Percentiles rank a stretch among this genome's conserved stretches.
Evolutionary conservation across 2,113 vertebrate species (phyloP).

Genomic region (Rhynchopsitta pachyrhyncha): DNA sequence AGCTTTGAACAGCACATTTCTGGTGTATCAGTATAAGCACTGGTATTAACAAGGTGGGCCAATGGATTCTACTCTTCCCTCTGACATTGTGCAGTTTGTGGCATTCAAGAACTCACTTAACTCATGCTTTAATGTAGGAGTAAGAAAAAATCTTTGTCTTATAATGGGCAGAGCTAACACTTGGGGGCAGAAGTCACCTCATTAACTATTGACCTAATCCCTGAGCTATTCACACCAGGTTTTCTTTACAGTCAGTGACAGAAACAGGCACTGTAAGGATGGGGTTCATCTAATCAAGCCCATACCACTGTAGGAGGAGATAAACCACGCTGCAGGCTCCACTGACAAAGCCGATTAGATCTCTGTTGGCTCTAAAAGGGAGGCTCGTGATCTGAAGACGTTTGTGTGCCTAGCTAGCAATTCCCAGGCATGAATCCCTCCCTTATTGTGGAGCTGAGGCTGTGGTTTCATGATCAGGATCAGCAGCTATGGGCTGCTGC

Average conservation of each 20-base stretch:
- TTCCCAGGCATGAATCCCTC: conserved; percentile 17
- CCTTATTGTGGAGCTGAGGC: not conserved
- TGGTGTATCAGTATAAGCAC: not conserved
- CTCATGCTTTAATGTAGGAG: not conserved
- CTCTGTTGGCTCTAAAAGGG: not conserved
- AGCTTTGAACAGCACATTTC: not conserved
- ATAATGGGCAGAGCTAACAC: not conserved
- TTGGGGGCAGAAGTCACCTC: not conserved
- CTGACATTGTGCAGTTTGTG: not conserved
- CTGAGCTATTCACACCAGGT: not conserved
- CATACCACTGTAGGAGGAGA: not conserved
- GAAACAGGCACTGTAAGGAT: not conserved
- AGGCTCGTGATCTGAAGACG: conserved; percentile 8
- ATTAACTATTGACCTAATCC: not conserved
- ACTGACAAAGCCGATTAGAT: conserved; percentile 40
- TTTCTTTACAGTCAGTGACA: not conserved
- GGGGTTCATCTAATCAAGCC: conserved; percentile 15
- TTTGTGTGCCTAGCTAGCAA: not conserved
- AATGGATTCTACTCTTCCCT: not conserved
- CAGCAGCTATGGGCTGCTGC: not conserved
- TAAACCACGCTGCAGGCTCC: conserved; percentile 1
- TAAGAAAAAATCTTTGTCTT: not conserved
- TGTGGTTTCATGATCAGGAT: not conserved
- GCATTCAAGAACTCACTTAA: not conserved
- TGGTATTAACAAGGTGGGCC: not conserved